Base-by-base conservation (phyloP, 2,888 invertebrate species). In the Tachina lurida region DNA sequence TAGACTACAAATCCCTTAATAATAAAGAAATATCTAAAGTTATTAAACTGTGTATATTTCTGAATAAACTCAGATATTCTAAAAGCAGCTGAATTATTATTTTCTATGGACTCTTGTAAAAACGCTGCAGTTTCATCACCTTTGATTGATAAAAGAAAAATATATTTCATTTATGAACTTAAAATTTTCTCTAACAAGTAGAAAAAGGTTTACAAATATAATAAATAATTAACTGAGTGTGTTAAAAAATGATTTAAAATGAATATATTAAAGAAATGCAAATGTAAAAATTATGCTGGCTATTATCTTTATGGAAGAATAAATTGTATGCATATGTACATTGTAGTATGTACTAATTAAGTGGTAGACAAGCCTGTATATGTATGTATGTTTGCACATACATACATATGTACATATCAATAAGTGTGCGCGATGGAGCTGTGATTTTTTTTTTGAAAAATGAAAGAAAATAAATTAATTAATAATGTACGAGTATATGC, bases 311-410 rank as follows among this genome's bases (percentile, higher is more conserved):
- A 22, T 70, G 70, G 10, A 49, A 76, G 62, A 76, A 54, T 31
- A 47, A 54, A 54, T 56, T 82, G 62, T 56, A 62, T 31, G 71
- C 31, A 31, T 7, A 31, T 31, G 31, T 31, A 31, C 31, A 31
- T 7, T 78, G 52, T 83, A 78, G 60, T 73, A n/a, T n/a, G n/a
- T n/a, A 77, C 77, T 43, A 41, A 78, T 67, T 67, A 77, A 83
- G 78, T 84, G 60, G 73, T 74, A 84, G 83, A 84, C 77, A 22
- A 74, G 52, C 31, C 31, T 31, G 31, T 31, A 31, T 31, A 31
- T 31, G 31, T 7, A 31, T 31, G 31, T 31, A 31, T 31, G 31
- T 31, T 31, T 31, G 31, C 4, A 31, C 31, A 31, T 31, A 31
- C 31, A 31, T 7, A 31, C 31, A 31, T 31, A 31, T 31, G 31